A percentile compares a stretch with the other conserved stretches of the same genome.
These are phyloP conservation scores for Netelia virgata DNA, from an alignment of 2,888 invertebrate species.

Conservation along the genomic window DNA sequence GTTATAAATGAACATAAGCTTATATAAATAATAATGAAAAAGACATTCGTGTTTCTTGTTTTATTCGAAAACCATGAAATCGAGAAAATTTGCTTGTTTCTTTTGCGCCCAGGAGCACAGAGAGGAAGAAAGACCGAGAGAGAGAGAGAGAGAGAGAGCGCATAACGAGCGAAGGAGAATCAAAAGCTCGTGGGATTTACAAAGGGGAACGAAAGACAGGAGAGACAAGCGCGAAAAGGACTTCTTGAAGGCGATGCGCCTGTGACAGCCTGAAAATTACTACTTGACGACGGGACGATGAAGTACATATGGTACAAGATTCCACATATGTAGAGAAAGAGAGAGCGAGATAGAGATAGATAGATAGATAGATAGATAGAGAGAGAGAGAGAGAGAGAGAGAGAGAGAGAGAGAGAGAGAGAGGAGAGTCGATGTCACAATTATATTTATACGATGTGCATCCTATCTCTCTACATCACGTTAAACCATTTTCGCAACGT, in stretches of 20 bases:
- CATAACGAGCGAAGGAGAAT: slow-evolving; percentile 41
- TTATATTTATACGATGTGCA: slow-evolving; percentile 1
- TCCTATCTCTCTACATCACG: slow-evolving; percentile 27
- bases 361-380: no score
- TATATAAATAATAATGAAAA: not conserved
- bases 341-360: no score
- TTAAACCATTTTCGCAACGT: slow-evolving; percentile 47
- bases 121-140: not conserved
- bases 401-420: no score
- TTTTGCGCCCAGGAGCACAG: not conserved
- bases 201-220: slow-evolving; percentile 63
- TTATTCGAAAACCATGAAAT: not conserved
- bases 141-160: not conserved
- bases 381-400: no score
- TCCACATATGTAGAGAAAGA: not conserved
- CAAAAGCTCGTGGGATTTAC: slow-evolving; percentile 47
- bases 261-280: slow-evolving; percentile 83
- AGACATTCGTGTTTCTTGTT: not conserved
- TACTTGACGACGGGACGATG: slow-evolving; percentile 74
- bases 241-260: slow-evolving; percentile 70
- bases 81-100: not conserved
- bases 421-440: not conserved
- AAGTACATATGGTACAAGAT: slow-evolving; percentile 13
- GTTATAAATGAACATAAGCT: not conserved
- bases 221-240: slow-evolving; percentile 61